phyloP scores from a whole-genome alignment of 2,113 vertebrate genomes.

The Hemicordylus capensis region DNA sequence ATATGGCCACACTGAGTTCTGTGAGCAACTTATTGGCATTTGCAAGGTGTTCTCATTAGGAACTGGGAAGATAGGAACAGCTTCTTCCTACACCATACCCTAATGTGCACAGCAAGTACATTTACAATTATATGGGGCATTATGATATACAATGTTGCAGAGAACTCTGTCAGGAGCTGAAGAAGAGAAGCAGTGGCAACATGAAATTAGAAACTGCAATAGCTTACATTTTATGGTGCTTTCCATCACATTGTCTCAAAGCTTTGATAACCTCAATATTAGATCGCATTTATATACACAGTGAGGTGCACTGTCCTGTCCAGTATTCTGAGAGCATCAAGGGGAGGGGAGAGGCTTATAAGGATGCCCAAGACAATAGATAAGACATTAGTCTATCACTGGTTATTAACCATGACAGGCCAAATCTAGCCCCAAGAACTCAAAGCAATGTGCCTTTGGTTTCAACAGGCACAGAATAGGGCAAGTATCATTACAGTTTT shows the following conservation, averaged over 20 bases:
- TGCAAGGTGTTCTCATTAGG: slow-evolving; percentile 33
- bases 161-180: slow-evolving; percentile 7
- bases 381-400: background rate
- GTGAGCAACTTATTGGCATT: slow-evolving; percentile 40
- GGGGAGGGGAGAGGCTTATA: background rate
- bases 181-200: background rate
- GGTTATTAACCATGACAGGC: background rate
- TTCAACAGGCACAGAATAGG: background rate
- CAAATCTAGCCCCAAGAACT: background rate
- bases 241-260: slow-evolving; percentile 5
- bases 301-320: background rate
- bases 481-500: background rate
- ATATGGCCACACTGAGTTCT: slow-evolving; percentile 8
- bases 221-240: background rate
- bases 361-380: background rate
- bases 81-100: slow-evolving; percentile 10
- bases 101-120: slow-evolving; percentile 17
- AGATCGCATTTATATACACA: background rate
- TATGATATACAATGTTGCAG: background rate
- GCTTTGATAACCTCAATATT: background rate
- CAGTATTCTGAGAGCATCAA: background rate
- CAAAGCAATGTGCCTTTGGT: background rate
- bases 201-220: background rate
- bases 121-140: slow-evolving; percentile 27
- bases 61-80: slow-evolving; percentile 22